phyloP scores from a whole-genome alignment of 2,888 invertebrate genomes.

The Pristionchus maxplancki region DNA sequence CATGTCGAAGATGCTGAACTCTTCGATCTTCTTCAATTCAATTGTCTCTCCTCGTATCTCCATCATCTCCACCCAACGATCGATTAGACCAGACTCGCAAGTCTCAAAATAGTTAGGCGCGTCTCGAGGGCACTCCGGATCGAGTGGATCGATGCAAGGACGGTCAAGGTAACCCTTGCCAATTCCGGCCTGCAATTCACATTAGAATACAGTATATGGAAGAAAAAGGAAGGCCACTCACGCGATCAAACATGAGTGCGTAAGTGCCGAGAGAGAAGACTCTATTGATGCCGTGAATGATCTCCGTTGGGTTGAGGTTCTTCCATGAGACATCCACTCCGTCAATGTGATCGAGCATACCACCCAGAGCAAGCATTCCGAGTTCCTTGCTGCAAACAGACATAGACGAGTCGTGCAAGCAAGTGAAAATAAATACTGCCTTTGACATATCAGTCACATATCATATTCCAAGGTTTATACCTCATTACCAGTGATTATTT shows the following conservation, averaged over 20 bases:
- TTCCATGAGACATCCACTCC: conserved; percentile 60
- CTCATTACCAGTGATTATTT: no score
- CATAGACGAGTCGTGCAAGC: not conserved
- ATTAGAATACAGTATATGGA: not conserved
- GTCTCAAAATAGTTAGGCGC: conserved; percentile 88
- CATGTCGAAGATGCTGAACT: conserved; percentile 37
- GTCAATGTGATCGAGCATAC: conserved; percentile 28
- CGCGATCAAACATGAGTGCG: conserved; percentile 65
- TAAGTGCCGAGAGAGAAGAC: conserved; percentile 65
- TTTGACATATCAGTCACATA: no score
- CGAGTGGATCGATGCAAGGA: conserved; percentile 93
- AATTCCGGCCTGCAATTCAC: conserved; percentile 87
- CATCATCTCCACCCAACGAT: conserved; percentile 44
- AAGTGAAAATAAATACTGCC: no score
- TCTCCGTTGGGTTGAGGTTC: conserved; percentile 67
- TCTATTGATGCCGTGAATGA: conserved; percentile 62
- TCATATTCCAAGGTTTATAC: no score
- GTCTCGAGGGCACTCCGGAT: conserved; percentile 91
- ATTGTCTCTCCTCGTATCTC: not conserved
- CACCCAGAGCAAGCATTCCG: conserved; percentile 25
- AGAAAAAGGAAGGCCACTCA: conserved; percentile 21
- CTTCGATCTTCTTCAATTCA: conserved; percentile 25
- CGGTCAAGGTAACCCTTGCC: conserved; percentile 96
- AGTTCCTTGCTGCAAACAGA: conserved; percentile 9
- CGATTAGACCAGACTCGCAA: conserved; percentile 58